Evolutionary conservation across 2,888 invertebrate species (phyloP).

Genomic region (Tiliacea aurago): DNA sequence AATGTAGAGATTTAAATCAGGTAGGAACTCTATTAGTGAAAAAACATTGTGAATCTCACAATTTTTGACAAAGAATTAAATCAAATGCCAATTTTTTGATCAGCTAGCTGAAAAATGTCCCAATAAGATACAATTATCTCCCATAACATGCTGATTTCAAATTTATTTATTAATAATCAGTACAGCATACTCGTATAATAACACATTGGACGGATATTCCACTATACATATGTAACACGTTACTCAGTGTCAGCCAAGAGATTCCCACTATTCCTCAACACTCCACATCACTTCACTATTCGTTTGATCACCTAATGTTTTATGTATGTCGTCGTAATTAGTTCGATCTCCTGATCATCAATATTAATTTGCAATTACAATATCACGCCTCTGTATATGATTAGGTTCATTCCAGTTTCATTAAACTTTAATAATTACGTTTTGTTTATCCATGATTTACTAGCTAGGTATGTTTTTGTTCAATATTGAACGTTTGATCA

Average conservation of each 20-base stretch:
- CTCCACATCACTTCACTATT: slow-evolving; percentile 47
- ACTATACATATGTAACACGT: slow-evolving; percentile 3
- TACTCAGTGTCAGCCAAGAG: slow-evolving; percentile 20
- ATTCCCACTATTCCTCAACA: slow-evolving; percentile 36
- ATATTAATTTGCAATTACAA: slow-evolving; percentile 83
- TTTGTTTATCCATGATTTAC: slow-evolving; percentile 63
- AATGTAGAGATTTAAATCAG: background rate
- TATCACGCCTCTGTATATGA: slow-evolving; percentile 68
- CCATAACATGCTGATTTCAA: background rate
- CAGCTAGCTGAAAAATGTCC: background rate
- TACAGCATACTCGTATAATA: no score
- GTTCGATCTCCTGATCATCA: slow-evolving; percentile 75
- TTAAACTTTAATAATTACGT: slow-evolving; percentile 68
- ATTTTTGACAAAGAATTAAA: background rate
- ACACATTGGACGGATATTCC: background rate
- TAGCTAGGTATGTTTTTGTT: slow-evolving; percentile 48
- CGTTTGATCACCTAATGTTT: slow-evolving; percentile 73
- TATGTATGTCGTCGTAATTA: slow-evolving; percentile 75
- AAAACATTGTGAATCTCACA: background rate
- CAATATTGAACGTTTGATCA: slow-evolving; percentile 55
- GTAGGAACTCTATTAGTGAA: background rate
- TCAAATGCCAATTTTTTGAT: background rate
- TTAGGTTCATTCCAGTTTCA: slow-evolving; percentile 65
- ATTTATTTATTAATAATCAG: background rate
- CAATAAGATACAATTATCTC: slow-evolving; percentile 5